Evolutionary conservation across 2,888 invertebrate genomes (phyloP).

Genomic region (Drosophila siamana): DNA sequence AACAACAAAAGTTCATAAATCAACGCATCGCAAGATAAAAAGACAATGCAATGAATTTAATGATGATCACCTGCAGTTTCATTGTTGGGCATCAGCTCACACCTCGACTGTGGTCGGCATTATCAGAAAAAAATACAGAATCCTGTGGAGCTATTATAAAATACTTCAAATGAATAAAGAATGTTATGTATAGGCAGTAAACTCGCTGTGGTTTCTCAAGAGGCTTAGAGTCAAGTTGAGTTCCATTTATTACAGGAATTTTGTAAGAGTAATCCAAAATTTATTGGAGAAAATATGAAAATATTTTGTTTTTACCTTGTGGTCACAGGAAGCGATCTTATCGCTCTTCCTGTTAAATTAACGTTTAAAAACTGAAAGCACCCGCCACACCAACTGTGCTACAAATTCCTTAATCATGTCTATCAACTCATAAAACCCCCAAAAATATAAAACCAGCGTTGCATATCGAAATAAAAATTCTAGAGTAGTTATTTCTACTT

Average conservation of each 20-base stretch:
- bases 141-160: slow-evolving; percentile 3
- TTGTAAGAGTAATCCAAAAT: background rate
- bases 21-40: background rate
- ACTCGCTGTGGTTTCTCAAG: background rate
- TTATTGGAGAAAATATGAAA: background rate
- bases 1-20: background rate
- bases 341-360: slow-evolving; percentile 32
- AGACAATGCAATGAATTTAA: background rate
- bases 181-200: background rate
- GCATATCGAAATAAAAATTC: slow-evolving; percentile 59
- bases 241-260: background rate
- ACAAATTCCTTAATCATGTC: slow-evolving; percentile 40
- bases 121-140: background rate
- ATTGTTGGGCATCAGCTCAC: background rate
- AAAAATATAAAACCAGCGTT: slow-evolving; percentile 27
- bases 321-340: slow-evolving; percentile 10
- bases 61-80: slow-evolving; percentile 12
- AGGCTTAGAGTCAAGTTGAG: background rate
- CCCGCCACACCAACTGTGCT: slow-evolving; percentile 11
- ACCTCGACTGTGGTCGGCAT: too few species aligned
- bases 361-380: slow-evolving; percentile 1
- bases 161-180: background rate
- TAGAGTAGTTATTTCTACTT: slow-evolving; percentile 2
- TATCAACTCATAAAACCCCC: slow-evolving; percentile 15
- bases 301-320: background rate